A percentile compares a stretch with the other conserved stretches of the same genome.
Conservation (phyloP, 2,888 invertebrate species). For the Nesidiocoris tenuis region DNA sequence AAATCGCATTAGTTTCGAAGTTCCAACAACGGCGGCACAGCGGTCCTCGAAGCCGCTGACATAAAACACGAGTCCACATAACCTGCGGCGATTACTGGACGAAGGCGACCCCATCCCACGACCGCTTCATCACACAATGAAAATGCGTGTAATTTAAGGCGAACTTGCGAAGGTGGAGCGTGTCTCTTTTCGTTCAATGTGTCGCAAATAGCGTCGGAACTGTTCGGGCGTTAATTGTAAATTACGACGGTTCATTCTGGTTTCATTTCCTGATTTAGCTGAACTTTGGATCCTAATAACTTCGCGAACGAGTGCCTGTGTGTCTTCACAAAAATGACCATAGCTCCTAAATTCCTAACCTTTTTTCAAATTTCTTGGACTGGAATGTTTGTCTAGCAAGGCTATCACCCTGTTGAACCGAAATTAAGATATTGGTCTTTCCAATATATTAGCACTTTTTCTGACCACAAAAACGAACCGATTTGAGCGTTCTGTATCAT, state of each 20-base stretch:
- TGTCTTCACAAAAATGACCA: too few species aligned
- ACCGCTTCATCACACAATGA: not conserved
- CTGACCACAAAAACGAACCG: too few species aligned
- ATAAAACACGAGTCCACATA: not conserved
- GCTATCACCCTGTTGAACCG: too few species aligned
- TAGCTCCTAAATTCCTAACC: too few species aligned
- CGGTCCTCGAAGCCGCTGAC: not conserved
- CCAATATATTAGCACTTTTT: too few species aligned
- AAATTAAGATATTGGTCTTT: too few species aligned
- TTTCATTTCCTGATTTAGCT: not conserved
- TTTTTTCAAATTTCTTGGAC: too few species aligned
- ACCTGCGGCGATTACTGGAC: not conserved
- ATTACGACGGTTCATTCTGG: conserved; percentile 4
- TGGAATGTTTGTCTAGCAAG: too few species aligned
- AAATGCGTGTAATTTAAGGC: conserved; percentile 16
- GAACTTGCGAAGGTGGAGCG: conserved; percentile 21
- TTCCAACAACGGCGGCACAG: not conserved
- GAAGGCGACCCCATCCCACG: not conserved
- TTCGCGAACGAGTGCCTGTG: too few species aligned
- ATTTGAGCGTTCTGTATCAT: too few species aligned
- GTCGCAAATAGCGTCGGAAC: conserved; percentile 1
- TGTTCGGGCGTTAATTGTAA: conserved; percentile 20
- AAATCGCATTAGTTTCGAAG: too few species aligned
- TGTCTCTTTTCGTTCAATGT: conserved; percentile 3
- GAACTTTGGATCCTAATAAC: not conserved